Conservation (phyloP, 2,113 vertebrate genomes). For the Hydrochoerus hydrochaeris region DNA sequence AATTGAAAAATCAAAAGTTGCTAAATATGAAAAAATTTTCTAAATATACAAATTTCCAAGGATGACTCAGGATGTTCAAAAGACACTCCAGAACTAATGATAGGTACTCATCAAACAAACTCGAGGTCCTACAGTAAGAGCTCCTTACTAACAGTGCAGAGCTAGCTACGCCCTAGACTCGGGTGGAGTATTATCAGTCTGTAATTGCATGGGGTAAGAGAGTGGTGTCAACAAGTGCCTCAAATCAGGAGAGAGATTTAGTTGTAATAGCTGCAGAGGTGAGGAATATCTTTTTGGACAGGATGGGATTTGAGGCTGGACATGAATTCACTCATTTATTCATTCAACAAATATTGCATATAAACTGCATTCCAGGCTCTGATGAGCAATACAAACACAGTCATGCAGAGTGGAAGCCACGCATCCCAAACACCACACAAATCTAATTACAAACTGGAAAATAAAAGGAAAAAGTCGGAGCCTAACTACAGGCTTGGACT, state of each 20-base stretch:
- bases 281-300: background rate
- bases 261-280: background rate
- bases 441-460: conserved; percentile 26
- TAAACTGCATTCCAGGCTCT: background rate
- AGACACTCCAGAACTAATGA: background rate
- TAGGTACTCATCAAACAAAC: background rate
- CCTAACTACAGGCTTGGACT: background rate
- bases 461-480: background rate
- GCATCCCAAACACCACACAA: background rate
- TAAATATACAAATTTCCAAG: background rate
- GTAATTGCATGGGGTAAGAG: conserved; percentile 2
- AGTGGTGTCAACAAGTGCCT: background rate
- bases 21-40: conserved; percentile 29
- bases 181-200: background rate
- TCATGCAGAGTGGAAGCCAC: background rate
- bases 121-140: background rate
- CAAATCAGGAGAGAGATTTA: background rate
- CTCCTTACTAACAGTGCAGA: background rate
- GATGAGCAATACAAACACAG: background rate
- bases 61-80: background rate
- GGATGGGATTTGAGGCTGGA: conserved; percentile 25
- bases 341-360: conserved; percentile 21
- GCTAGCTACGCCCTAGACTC: background rate
- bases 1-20: conserved; percentile 48
- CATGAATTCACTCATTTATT: conserved; percentile 34